phyloP scores from a whole-genome alignment of 2,888 invertebrate genomes.

The Venusia cambrica region DNA sequence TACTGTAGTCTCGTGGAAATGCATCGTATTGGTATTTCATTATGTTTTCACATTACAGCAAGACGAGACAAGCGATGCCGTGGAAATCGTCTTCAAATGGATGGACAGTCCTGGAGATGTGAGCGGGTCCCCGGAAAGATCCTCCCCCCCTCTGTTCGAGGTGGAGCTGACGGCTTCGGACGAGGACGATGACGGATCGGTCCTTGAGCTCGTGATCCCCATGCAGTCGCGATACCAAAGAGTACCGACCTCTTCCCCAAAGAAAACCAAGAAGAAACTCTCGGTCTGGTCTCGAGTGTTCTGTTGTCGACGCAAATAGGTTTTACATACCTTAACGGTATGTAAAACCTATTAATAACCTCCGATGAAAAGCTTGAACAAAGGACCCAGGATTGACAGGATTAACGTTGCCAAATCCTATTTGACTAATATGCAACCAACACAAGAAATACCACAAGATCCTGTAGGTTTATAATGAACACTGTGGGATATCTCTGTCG shows the following conservation, averaged over 20 bases:
- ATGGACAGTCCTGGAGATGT: slow-evolving; percentile 6
- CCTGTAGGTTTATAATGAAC: too few relatives aligned
- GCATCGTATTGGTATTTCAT: background rate
- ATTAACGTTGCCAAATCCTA: too few relatives aligned
- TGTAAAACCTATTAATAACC: too few relatives aligned
- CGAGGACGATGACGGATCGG: slow-evolving; percentile 67
- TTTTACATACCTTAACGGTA: too few relatives aligned
- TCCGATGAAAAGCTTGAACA: too few relatives aligned
- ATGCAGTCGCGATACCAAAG: slow-evolving; percentile 53
- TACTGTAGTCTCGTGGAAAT: too few relatives aligned
- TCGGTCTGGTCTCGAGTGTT: slow-evolving; percentile 31
- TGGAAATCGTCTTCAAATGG: slow-evolving; percentile 30
- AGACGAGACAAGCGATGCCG: slow-evolving; percentile 12
- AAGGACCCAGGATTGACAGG: too few relatives aligned
- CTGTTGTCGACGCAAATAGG: slow-evolving; percentile 44
- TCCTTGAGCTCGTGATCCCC: slow-evolving; percentile 67
- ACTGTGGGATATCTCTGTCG: too few relatives aligned
- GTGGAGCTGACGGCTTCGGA: slow-evolving; percentile 71
- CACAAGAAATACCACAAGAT: too few relatives aligned
- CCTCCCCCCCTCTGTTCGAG: slow-evolving; percentile 62
- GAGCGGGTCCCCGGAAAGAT: slow-evolving; percentile 37
- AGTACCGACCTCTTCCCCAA: slow-evolving; percentile 53
- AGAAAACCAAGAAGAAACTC: slow-evolving; percentile 38
- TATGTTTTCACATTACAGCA: slow-evolving; percentile 12
- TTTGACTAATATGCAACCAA: too few relatives aligned